Evolutionary conservation across 2,888 invertebrate genomes (phyloP).

Genomic region (Minunthozetes semirufus): DNA sequence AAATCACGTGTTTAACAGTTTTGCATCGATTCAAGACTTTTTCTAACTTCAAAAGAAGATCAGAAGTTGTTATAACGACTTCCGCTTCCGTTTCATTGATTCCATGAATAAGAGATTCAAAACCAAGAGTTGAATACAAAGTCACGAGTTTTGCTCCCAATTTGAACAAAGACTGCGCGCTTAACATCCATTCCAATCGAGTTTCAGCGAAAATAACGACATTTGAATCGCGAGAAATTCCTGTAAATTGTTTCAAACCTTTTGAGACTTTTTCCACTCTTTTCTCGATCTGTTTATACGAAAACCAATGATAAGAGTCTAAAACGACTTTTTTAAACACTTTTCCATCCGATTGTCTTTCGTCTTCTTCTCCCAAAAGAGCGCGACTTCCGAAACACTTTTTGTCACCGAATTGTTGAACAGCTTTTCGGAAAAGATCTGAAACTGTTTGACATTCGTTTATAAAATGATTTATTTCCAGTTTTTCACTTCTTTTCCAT

Average conservation of each 20-base stretch:
- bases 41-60: conserved; percentile 77
- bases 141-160: conserved; percentile 72
- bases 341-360: conserved; percentile 84
- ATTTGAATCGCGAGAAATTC: conserved; percentile 64
- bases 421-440: conserved; percentile 70
- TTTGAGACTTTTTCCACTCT: conserved; percentile 70
- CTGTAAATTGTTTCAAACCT: conserved; percentile 72
- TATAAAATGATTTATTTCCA: neutral
- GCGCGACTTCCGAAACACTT: conserved; percentile 81
- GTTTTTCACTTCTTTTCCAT: conserved; percentile 15
- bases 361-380: conserved; percentile 86
- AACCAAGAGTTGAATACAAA: conserved; percentile 91
- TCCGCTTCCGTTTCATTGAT: conserved; percentile 93
- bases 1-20: conserved; percentile 58
- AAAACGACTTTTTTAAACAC: conserved; percentile 93
- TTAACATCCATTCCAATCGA: conserved; percentile 93
- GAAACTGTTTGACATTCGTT: conserved; percentile 46
- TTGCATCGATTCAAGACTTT: conserved; percentile 62
- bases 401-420: conserved; percentile 63
- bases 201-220: conserved; percentile 96
- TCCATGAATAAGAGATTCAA: conserved; percentile 62
- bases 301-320: conserved; percentile 87
- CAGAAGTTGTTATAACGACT: conserved; percentile 84
- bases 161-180: conserved; percentile 91
- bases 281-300: conserved; percentile 67